Evolutionary conservation across 2,888 invertebrate species (phyloP), one percentile per base, ranked within the genome.

Genomic region (Brassicogethes aeneus): DNA sequence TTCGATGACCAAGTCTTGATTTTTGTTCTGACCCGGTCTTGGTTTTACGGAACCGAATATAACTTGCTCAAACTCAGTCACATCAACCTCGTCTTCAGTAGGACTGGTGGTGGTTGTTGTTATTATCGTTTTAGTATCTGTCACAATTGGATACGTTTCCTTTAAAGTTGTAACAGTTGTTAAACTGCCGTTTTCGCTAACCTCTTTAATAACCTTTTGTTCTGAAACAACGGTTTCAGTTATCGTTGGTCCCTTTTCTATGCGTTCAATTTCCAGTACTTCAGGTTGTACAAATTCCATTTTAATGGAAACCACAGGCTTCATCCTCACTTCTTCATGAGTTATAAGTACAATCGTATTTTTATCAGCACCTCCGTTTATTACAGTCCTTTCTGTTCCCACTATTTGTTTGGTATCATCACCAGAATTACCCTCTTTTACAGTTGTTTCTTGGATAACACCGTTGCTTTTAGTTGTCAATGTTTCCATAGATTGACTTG

Each of bases 281-380:
- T 5, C 39, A 16, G 56, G 52, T 43, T 64, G 58, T 14, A 59
- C 53, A 66, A 76, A 71, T 70, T 80, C 68, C 73, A 80, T 71
- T 72, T 80, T 72, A 68, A 81, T 57, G 64, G 76, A 70, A 68
- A 81, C 71, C 34, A 81, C 74, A 8, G 82, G 82, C 44, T 77
- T 77, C 57, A 79, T 68, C 65, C 76, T 75, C 51, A 79, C 75
- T 66, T 83, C 81, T 65, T 84, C 83, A 44, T 84, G 83, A 3
- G 82, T 82, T 48, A 84, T 83, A 33, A 84, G 65, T 42, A 80
- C 77, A 51, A 83, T 75, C 59, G 73, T 74, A 49, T 66, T 66
- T 3, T 58, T 50, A 33, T 55, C 17, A 16, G 45, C 49, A 15
- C 45, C 58, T 2, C 55, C 54, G 35, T 56, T 16, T 7, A 55